A percentile compares a stretch with the other conserved stretches of the same genome.
Conservation (phyloP, 2,113 vertebrate genomes). For the Cololabis saira region DNA sequence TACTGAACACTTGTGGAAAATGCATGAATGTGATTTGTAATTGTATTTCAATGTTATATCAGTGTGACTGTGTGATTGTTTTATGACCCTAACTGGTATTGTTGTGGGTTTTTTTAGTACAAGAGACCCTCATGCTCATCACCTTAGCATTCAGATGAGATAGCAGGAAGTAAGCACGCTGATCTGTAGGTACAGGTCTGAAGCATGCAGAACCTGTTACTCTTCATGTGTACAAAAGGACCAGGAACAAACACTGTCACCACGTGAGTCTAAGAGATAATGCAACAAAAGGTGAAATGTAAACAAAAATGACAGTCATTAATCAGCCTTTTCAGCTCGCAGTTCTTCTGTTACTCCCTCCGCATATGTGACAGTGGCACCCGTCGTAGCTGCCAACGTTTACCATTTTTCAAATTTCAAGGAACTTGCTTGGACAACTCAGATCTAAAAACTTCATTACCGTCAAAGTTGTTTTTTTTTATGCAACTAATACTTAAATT, state of each 20-base stretch:
- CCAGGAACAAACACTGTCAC: conserved; percentile 21
- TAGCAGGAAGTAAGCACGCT: conserved; percentile 22
- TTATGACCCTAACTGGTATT: background rate
- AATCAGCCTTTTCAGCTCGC: conserved; percentile 69
- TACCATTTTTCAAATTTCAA: conserved; percentile 58
- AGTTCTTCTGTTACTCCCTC: conserved; percentile 55
- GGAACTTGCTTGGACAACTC: conserved; percentile 45
- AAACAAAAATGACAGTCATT: conserved; percentile 66
- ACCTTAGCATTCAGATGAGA: conserved; percentile 17
- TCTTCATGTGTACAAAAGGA: conserved; percentile 18
- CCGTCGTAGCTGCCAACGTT: conserved; percentile 58
- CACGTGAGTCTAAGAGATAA: conserved; percentile 51
- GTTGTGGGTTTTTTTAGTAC: background rate
- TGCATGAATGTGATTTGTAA: too few species aligned
- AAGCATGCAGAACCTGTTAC: conserved; percentile 55
- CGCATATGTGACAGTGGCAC: conserved; percentile 41
- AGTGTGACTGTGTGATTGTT: background rate
- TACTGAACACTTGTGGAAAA: too few species aligned
- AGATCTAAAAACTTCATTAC: background rate
- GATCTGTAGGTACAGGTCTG: conserved; percentile 13
- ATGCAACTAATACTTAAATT: too few species aligned
- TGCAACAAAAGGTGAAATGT: conserved; percentile 67
- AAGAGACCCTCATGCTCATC: background rate
- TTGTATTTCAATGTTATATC: background rate
- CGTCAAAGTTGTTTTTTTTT: background rate